A percentile compares a stretch with the other conserved stretches of the same genome.
Conservation (phyloP, 2,113 vertebrate species). For the Oenanthe melanoleuca region DNA sequence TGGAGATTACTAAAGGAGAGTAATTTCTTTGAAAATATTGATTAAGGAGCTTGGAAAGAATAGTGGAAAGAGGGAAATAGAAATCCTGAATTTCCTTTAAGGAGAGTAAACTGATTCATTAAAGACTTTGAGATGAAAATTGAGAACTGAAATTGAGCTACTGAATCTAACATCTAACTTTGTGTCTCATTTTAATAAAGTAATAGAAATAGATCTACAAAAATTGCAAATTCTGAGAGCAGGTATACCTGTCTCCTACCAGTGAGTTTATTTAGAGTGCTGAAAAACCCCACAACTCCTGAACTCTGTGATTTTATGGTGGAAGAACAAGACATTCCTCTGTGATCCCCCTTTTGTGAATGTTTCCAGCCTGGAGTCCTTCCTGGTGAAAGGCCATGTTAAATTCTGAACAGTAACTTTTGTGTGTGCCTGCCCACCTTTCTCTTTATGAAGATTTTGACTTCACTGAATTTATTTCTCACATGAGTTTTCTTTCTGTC, state of each 20-base stretch:
- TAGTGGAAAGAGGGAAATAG: not conserved
- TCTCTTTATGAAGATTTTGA: not conserved
- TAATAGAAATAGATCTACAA: not conserved
- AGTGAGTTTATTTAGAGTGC: not conserved
- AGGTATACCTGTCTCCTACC: not conserved
- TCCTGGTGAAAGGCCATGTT: not conserved
- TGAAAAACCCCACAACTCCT: not conserved
- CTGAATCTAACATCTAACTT: not conserved
- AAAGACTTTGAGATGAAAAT: not conserved
- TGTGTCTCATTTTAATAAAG: not conserved
- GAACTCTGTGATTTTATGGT: not conserved
- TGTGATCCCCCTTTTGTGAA: not conserved
- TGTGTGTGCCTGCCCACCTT: not conserved
- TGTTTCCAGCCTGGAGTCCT: not conserved
- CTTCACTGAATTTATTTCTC: not conserved
- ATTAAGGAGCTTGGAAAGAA: not conserved
- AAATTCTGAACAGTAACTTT: not conserved
- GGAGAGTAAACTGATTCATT: not conserved
- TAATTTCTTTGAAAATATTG: not conserved
- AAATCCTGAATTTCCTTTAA: not conserved
- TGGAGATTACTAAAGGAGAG: not conserved
- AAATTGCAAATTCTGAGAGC: not conserved
- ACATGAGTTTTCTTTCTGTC: not conserved
- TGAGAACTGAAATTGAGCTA: not conserved
- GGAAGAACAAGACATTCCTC: not conserved